Evolutionary conservation across 2,113 vertebrate genomes (phyloP).

Genomic region (Rostratula benghalensis): DNA sequence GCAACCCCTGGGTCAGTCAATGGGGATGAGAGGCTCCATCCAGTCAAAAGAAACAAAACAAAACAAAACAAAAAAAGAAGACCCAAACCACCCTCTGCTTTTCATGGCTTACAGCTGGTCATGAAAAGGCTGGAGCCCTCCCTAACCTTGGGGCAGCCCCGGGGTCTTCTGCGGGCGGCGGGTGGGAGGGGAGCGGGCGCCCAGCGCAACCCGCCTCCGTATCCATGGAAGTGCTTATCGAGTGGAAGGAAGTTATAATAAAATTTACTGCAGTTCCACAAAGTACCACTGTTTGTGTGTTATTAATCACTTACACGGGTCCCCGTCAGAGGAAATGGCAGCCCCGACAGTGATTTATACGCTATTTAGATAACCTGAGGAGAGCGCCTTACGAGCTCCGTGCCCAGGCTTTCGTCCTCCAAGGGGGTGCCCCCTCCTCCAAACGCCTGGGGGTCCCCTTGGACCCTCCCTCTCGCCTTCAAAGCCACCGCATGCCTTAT

Average conservation of each 20-base stretch:
- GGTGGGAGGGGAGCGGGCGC: neutral
- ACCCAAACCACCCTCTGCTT: neutral
- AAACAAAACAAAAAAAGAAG: neutral
- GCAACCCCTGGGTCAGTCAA: conserved; percentile 16
- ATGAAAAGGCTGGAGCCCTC: neutral
- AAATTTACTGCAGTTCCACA: conserved; percentile 3
- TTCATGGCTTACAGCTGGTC: conserved; percentile 48
- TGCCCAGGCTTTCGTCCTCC: neutral
- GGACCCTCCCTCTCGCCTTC: neutral
- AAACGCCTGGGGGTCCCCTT: neutral
- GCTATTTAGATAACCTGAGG: conserved; percentile 47
- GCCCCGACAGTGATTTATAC: neutral
- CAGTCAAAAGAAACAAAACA: neutral
- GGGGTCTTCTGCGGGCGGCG: neutral
- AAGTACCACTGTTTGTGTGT: neutral
- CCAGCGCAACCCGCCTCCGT: neutral
- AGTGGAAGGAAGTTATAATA: conserved; percentile 48
- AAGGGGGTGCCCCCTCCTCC: neutral
- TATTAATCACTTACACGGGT: neutral
- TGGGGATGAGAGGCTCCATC: conserved; percentile 37
- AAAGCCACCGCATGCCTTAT: neutral
- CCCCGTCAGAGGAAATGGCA: conserved; percentile 16
- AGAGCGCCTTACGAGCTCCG: neutral
- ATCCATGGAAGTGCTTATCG: conserved; percentile 27
- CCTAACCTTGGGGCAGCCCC: neutral